These are phyloP conservation scores for Vicugna pacos DNA, from an alignment of 2,113 vertebrate genomes.

Conservation along the genomic window DNA sequence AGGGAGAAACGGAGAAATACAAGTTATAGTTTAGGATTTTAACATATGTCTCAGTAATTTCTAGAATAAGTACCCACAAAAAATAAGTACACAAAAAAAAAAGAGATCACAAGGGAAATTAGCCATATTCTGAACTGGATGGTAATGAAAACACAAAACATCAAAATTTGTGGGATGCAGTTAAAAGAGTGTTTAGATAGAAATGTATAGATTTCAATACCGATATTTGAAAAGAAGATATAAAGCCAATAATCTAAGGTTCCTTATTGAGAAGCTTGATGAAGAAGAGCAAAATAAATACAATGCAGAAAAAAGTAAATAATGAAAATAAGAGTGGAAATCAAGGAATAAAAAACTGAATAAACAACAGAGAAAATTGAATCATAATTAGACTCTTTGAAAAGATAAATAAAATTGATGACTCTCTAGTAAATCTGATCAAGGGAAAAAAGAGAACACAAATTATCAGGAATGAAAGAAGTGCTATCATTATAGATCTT, in stretches of 20 bases:
- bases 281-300: not conserved
- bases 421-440: not conserved
- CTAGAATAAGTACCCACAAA: not conserved
- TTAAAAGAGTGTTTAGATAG: not conserved
- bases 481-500: not conserved
- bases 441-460: not conserved
- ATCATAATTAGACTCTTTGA: not conserved
- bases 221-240: not conserved
- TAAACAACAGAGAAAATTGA: not conserved
- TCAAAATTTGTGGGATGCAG: not conserved
- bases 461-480: not conserved
- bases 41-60: not conserved
- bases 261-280: not conserved
- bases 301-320: not conserved
- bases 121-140: not conserved
- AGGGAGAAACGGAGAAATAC: not conserved
- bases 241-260: not conserved
- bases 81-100: not conserved
- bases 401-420: not conserved
- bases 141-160: not conserved
- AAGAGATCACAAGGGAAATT: not conserved
- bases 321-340: constrained; percentile 30
- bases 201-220: not conserved
- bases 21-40: not conserved
- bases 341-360: not conserved